Evolutionary conservation across 2,888 invertebrate species (phyloP).

Genomic region (Carabus problematicus): DNA sequence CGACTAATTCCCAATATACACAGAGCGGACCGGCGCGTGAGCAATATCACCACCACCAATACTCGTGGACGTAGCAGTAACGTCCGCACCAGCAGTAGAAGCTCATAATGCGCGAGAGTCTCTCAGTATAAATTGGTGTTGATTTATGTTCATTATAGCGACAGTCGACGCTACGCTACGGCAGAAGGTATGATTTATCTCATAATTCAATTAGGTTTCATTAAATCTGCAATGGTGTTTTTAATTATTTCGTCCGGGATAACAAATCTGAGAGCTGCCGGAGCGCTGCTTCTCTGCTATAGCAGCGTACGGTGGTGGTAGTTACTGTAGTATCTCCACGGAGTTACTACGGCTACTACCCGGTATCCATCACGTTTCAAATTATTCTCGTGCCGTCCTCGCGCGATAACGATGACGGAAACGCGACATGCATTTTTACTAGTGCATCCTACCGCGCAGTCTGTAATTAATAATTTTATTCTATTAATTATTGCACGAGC

Average conservation of each 20-base stretch:
- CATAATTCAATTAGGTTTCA: slow-evolving; percentile 43
- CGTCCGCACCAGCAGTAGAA: neutral
- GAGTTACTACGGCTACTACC: too few relatives aligned
- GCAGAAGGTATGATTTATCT: slow-evolving; percentile 41
- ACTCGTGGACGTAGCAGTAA: too few relatives aligned
- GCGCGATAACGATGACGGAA: neutral
- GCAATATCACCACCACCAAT: neutral
- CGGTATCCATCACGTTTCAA: slow-evolving; percentile 11
- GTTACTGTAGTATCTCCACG: too few relatives aligned
- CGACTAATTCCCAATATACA: slow-evolving; percentile 11
- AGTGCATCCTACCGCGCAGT: neutral
- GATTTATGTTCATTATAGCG: slow-evolving; percentile 42
- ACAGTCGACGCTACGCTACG: slow-evolving; percentile 27
- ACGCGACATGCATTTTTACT: slow-evolving; percentile 12
- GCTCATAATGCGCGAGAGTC: slow-evolving; percentile 35
- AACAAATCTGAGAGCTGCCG: slow-evolving; percentile 7
- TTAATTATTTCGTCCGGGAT: slow-evolving; percentile 39
- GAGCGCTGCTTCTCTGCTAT: neutral
- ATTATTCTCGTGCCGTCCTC: slow-evolving; percentile 4
- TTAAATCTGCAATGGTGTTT: slow-evolving; percentile 44
- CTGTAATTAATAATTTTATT: slow-evolving; percentile 13
- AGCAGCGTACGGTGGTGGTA: too few relatives aligned
- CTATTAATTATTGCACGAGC: slow-evolving; percentile 4
- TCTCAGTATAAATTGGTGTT: slow-evolving; percentile 41
- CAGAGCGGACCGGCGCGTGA: slow-evolving; percentile 4